Base-by-base conservation (phyloP, 1,140 invertebrate genomes). In the Philopotamus ludificatus region DNA sequence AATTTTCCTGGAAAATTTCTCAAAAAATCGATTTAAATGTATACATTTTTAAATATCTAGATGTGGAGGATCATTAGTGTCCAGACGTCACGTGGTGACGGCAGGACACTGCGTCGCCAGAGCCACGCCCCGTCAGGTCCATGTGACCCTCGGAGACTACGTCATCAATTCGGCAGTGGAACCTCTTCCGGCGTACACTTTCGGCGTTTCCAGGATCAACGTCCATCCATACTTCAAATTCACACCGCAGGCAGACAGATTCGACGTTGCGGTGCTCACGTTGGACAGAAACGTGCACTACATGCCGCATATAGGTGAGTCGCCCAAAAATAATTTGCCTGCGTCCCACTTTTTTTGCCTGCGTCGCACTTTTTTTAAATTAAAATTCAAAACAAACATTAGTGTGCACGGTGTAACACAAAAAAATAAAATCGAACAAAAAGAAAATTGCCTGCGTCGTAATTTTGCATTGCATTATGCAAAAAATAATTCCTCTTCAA, bases 201-300 rank as follows among this genome's bases (percentile, higher is more conserved):
- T 95, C 73, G 92, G 92, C 1, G 94, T 95, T 1, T 81, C 89
- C 15, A 86, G 90, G 67, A 95, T 97, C 49, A 82, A 91, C 76
- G 92, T 96, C 1, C 94, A 97, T 79, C 94, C 94, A 0, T 91
- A 93, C 72, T 97, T 97, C 79, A 95, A 95, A 76, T 97, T 97
- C 72, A 97, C 94, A 0, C 94, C 94, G 0, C 93, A 94, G 75
- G 90, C 90, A 0, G 89, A 91, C 72, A 81, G 94, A 44, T 96
- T 93, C 72, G 95, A 97, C 75, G 93, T 97, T 1, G 94, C 94
- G 18, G 94, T 97, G 2, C 79, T 97, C 62, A 86, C 90, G 49
- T 77, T 97, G 69, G 92, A 96, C 73, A 83, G 92, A 65, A 90
- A 93, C 9, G 93, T 95, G 16, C 89, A 92, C 73, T 87, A 93